phyloP scores from a whole-genome alignment of 2,113 vertebrate species.

The Cynopterus brachyotis region DNA sequence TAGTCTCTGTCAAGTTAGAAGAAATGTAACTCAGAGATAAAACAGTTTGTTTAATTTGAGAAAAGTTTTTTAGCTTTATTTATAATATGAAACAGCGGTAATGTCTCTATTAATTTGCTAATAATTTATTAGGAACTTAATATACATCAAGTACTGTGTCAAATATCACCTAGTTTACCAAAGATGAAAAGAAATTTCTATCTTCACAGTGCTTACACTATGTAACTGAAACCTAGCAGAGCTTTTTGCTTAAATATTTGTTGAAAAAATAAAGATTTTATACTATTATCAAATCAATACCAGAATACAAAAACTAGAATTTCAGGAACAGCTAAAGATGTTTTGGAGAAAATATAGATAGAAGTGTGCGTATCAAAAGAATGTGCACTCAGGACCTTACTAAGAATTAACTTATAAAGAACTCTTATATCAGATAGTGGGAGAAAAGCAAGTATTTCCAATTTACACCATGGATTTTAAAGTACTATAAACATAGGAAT shows the following conservation, averaged over 20 bases:
- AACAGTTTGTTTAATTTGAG: neutral
- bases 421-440: neutral
- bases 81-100: neutral
- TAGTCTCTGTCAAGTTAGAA: neutral
- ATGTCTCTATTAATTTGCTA: neutral
- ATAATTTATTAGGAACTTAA: slow-evolving; percentile 9
- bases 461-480: slow-evolving; percentile 8
- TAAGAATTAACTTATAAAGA: neutral
- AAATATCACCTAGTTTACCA: neutral
- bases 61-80: neutral
- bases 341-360: neutral
- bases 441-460: neutral
- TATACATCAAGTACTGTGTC: neutral
- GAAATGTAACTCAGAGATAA: neutral
- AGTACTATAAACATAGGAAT: neutral
- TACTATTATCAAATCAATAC: neutral
- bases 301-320: slow-evolving; percentile 25
- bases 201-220: neutral
- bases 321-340: neutral
- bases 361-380: neutral
- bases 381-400: neutral
- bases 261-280: neutral
- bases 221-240: neutral
- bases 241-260: neutral
- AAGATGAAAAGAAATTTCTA: neutral